A percentile compares a stretch with the other conserved stretches of the same genome.
Conservation (phyloP, 2,797 vertebrate genomes). For the Rhabdophis nuchalis region DNA sequence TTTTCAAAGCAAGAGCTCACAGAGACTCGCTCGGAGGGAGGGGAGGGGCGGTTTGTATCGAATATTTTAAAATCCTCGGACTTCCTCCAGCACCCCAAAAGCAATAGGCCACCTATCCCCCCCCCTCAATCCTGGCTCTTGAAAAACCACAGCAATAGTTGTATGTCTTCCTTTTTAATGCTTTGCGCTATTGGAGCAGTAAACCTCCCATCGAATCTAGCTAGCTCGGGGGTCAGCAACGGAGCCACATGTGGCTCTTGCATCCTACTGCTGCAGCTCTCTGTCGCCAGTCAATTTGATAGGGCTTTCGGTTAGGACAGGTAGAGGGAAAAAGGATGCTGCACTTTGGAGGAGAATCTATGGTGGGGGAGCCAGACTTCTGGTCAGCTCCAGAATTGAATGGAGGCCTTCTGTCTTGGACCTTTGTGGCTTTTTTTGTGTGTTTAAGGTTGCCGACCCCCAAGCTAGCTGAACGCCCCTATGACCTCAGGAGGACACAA, state of each 20-base stretch:
- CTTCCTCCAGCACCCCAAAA: constrained; percentile 62
- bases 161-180: constrained; percentile 51
- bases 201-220: constrained; percentile 38
- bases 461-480: neutral
- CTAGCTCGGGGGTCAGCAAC: neutral
- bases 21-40: constrained; percentile 52
- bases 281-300: too few species aligned
- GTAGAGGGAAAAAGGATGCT: too few species aligned
- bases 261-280: too few species aligned
- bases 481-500: neutral
- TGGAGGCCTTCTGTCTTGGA: too few species aligned
- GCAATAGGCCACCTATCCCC: constrained; percentile 65
- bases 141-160: constrained; percentile 74
- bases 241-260: too few species aligned
- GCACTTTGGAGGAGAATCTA: too few species aligned
- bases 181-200: constrained; percentile 37
- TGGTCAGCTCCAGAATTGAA: too few species aligned
- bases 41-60: neutral
- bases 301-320: too few species aligned
- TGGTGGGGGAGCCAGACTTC: too few species aligned
- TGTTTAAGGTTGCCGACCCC: too few species aligned
- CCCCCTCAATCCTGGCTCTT: neutral
- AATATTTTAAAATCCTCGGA: constrained; percentile 1
- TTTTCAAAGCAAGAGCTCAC: constrained; percentile 70
- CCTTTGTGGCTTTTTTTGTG: too few species aligned